These are phyloP conservation scores for Thysanoteuthis rhombus DNA, from an alignment of 2,888 invertebrate genomes.

Conservation along the genomic window DNA sequence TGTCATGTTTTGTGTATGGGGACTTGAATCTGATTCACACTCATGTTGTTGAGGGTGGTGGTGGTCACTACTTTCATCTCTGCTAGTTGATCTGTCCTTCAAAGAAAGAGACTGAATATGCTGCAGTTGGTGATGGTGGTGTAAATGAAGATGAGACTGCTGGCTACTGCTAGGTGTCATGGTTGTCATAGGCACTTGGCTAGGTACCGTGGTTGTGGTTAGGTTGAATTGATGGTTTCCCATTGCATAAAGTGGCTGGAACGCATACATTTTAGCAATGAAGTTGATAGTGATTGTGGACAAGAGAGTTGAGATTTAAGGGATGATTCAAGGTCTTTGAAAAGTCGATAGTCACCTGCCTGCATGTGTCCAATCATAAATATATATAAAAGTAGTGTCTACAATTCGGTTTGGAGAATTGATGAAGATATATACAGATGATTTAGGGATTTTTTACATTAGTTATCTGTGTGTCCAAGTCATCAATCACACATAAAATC, in stretches of 20 bases:
- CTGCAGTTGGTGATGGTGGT: conserved; percentile 13
- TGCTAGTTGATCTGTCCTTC: background rate
- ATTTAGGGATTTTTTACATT: too few species aligned
- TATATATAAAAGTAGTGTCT: too few species aligned
- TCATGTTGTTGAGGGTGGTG: background rate
- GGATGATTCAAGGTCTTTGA: background rate
- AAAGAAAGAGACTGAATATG: background rate
- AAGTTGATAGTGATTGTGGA: background rate
- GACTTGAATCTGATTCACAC: background rate
- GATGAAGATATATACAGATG: too few species aligned
- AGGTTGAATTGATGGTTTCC: conserved; percentile 19
- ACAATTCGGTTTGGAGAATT: too few species aligned
- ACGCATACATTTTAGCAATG: conserved; percentile 25
- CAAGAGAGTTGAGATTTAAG: background rate
- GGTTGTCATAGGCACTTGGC: background rate
- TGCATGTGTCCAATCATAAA: background rate
- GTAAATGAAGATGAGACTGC: background rate
- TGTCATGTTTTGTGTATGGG: background rate
- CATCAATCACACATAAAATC: too few species aligned
- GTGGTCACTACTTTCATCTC: background rate
- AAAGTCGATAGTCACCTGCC: background rate
- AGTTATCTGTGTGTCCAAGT: too few species aligned
- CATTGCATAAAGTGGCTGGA: conserved; percentile 20
- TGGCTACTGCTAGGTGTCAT: background rate
- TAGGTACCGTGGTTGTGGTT: background rate